Evolutionary conservation across 2,113 vertebrate species (phyloP).

Genomic region (Ctenomys sociabilis): DNA sequence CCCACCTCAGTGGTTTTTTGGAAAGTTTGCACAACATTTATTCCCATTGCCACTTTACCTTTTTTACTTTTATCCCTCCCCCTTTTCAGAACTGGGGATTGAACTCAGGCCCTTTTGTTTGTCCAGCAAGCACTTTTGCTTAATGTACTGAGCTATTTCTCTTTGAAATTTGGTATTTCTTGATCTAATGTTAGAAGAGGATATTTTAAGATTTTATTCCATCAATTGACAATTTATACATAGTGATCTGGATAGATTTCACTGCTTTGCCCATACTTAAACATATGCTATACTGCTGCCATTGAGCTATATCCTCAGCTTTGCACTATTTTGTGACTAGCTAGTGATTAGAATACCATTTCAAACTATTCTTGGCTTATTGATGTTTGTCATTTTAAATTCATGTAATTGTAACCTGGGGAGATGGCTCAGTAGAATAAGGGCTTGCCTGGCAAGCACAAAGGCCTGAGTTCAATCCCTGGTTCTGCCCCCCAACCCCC

Average conservation of each 20-base stretch:
- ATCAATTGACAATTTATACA: background rate
- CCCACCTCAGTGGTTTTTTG: background rate
- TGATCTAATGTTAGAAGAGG: background rate
- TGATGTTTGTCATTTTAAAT: background rate
- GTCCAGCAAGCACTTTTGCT: too few species aligned
- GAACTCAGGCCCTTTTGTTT: too few species aligned
- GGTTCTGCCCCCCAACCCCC: too few species aligned
- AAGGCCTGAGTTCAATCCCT: too few species aligned
- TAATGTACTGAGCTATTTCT: background rate
- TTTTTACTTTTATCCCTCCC: too few species aligned
- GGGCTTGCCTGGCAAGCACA: too few species aligned
- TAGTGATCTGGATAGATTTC: too few species aligned
- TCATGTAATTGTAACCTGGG: too few species aligned
- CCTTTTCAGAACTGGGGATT: too few species aligned
- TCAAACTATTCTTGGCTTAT: background rate
- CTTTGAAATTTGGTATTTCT: background rate
- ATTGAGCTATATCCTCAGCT: background rate
- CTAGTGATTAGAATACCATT: background rate
- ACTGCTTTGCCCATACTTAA: background rate
- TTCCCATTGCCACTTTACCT: background rate
- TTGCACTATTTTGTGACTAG: background rate
- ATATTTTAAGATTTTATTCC: background rate
- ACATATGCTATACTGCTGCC: background rate
- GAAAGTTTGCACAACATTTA: background rate
- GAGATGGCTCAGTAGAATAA: too few species aligned